Conservation (phyloP, 2,888 invertebrate species). For the Pyrocoelia pectoralis region DNA sequence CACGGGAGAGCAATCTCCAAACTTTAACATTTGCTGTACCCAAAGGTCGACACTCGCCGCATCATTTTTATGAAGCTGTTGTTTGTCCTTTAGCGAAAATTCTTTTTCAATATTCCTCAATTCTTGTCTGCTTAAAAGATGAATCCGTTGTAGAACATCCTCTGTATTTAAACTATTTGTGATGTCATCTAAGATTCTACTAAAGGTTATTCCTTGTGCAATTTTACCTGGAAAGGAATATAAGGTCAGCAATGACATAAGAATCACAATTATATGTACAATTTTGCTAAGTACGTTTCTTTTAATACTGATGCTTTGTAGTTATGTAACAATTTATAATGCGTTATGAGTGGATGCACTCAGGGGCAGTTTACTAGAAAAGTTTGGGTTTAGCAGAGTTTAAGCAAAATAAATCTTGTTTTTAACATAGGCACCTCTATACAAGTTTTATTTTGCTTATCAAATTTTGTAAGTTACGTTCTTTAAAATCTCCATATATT, state of each 20-base stretch:
- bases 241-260: slow-evolving; percentile 2
- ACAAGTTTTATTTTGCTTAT: too few relatives aligned
- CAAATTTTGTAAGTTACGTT: too few relatives aligned
- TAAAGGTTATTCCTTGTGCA: slow-evolving; percentile 1
- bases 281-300: too few relatives aligned
- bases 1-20: not conserved
- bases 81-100: not conserved
- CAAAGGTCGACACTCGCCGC: not conserved
- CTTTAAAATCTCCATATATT: too few relatives aligned
- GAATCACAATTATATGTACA: slow-evolving; percentile 2
- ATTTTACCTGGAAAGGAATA: slow-evolving; percentile 1
- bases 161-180: not conserved
- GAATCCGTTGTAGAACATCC: not conserved
- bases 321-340: too few relatives aligned
- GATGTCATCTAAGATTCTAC: slow-evolving; percentile 6
- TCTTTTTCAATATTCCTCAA: slow-evolving; percentile 2
- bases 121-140: slow-evolving; percentile 7
- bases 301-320: too few relatives aligned
- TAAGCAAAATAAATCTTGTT: not conserved
- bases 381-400: not conserved
- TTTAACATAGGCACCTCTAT: too few relatives aligned
- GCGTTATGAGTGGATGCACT: slow-evolving; percentile 2
- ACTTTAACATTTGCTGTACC: not conserved
- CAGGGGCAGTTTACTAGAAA: slow-evolving; percentile 1
- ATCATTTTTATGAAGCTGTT: not conserved